Conservation (phyloP, 1,140 invertebrate species). For the Drosophila arizonae region DNA sequence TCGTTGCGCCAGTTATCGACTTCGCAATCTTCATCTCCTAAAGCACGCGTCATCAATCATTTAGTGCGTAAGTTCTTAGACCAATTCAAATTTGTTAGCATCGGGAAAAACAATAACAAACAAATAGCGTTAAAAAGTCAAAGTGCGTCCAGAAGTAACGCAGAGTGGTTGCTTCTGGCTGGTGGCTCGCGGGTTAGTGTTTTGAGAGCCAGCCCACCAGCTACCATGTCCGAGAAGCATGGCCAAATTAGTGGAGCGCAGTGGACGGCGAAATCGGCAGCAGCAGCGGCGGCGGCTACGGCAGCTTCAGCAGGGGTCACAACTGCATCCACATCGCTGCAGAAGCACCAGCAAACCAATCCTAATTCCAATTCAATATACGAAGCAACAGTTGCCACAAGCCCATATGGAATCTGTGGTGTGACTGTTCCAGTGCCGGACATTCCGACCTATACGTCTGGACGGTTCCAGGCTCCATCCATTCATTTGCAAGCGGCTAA, state of each 20-base stretch:
- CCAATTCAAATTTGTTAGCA: conserved; percentile 20
- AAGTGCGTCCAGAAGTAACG: conserved; percentile 36
- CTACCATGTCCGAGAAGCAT: conserved; percentile 82
- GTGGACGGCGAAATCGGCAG: conserved; percentile 72
- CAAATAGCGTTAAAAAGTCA: conserved; percentile 26
- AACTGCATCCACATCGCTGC: conserved; percentile 40
- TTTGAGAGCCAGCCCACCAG: conserved; percentile 35
- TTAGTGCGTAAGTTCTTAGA: conserved; percentile 44
- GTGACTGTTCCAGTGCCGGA: conserved; percentile 37
- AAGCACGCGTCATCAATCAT: conserved; percentile 54
- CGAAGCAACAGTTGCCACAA: conserved; percentile 30
- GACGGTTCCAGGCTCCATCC: conserved; percentile 69
- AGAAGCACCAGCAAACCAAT: conserved; percentile 41
- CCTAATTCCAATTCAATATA: conserved; percentile 35
- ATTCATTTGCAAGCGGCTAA: conserved; percentile 53
- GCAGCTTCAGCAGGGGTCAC: conserved; percentile 34
- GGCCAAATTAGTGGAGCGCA: conserved; percentile 71
- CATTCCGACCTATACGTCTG: conserved; percentile 56
- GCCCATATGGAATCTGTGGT: conserved; percentile 51
- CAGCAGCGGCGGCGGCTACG: conserved; percentile 44
- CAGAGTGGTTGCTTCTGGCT: conserved; percentile 26
- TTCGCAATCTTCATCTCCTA: conserved; percentile 78
- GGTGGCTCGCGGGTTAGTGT: conserved; percentile 15
- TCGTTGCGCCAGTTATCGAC: conserved; percentile 76
- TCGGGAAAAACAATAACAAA: conserved; percentile 35